These are phyloP conservation scores for Achroia grisella DNA, from an alignment of 1,140 invertebrate genomes.

Conservation along the genomic window DNA sequence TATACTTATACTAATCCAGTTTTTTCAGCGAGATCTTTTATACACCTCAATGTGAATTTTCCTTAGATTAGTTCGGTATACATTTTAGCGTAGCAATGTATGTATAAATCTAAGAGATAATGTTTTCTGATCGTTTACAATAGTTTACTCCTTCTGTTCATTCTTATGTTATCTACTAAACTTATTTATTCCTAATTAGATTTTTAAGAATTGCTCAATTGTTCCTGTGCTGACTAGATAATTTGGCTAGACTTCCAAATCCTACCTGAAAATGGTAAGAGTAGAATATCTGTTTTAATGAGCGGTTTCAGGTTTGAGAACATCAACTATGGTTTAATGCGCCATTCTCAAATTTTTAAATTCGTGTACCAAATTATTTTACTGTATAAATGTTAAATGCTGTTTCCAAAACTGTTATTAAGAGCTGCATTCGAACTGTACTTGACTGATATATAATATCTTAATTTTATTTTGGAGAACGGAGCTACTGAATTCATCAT, in stretches of 20 bases:
- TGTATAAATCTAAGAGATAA: slow-evolving; percentile 8
- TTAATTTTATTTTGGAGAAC: too few species aligned
- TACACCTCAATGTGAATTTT: slow-evolving; percentile 59
- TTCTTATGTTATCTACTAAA: slow-evolving; percentile 1
- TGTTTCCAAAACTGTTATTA: too few species aligned
- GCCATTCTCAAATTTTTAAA: too few species aligned
- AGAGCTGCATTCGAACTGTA: too few species aligned
- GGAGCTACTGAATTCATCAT: too few species aligned
- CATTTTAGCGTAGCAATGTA: slow-evolving; percentile 42
- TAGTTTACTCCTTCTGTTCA: background rate
- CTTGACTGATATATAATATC: too few species aligned
- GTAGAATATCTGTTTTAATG: too few species aligned
- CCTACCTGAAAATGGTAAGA: too few species aligned
- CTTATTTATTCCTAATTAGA: slow-evolving; percentile 31
- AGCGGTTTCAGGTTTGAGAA: too few species aligned
- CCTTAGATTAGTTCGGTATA: slow-evolving; percentile 52
- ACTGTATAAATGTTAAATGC: too few species aligned
- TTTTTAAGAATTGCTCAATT: slow-evolving; percentile 38
- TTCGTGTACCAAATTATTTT: too few species aligned
- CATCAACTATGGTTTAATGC: too few species aligned
- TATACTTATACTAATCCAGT: slow-evolving; percentile 58
- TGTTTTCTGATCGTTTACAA: slow-evolving; percentile 6
- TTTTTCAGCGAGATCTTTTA: slow-evolving; percentile 60
- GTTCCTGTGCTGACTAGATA: slow-evolving; percentile 21
- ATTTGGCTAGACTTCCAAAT: slow-evolving; percentile 24